Evolutionary conservation across 1,140 invertebrate species (phyloP), one percentile per base, ranked within the genome.

Genomic region (Sycophaga agraensis): DNA sequence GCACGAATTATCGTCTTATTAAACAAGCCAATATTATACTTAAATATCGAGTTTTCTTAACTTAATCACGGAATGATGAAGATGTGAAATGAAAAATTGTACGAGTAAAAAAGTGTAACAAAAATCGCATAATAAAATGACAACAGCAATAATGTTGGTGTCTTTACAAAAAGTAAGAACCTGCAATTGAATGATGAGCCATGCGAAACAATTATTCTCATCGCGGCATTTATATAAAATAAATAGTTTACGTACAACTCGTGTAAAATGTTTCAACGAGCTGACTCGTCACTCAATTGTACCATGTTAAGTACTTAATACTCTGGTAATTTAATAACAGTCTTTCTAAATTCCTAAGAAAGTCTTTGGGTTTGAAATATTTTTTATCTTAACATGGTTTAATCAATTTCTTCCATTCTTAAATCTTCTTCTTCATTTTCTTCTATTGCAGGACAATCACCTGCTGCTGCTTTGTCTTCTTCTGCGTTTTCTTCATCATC

Each of bases 351-450:
- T 59, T 59, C 31, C 59, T 68, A 67, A 45, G 48, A 28, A 68
- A 66, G 65, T 68, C 65, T 66, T 68, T 66, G 66, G 62, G 39
- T 34, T 16, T 55, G 40, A 28, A 62, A 11, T 59, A 24, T 54
- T 39, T 17, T 46, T 1, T 14, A 21, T 50, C 22, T 14, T n/a
- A 37, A n/a, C 35, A 37, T 39, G 16, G 70, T 31, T 89, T 96
- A 99, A 86, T 99, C 97, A 63, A 99, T 96, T 87, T 99, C 96
- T 79, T 99, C 96, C 96, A 99, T 99, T 65, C 94, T 87, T 6
- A 93, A 96, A 24, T 92, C 92, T 83, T 98, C 96, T 81, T 97
- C 96, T 39, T 88, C 86, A 63, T 95, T 93, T 31, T 86, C 91
- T 68, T 93, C 91, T 46, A 95, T 75, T 16, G 89, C 84, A 45